Percentiles rank a stretch among this genome's conserved stretches.
phyloP scores from a whole-genome alignment of 2,888 invertebrate species.

The Drosophila macrospina region DNA sequence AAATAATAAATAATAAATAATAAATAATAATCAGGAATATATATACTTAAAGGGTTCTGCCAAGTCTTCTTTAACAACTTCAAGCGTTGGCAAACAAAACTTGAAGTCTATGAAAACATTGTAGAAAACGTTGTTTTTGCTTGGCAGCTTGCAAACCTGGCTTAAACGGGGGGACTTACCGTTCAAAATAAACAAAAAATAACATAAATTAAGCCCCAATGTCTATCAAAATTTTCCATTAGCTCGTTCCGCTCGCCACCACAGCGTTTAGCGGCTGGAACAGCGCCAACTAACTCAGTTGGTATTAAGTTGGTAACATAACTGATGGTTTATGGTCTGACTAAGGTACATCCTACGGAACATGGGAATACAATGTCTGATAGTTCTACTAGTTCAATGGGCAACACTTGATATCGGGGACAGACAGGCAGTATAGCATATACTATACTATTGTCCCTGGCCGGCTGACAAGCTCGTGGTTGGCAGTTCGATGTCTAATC shows the following conservation, averaged over 20 bases:
- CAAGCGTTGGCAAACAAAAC: no score
- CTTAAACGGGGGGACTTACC: no score
- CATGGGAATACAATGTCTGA: not conserved
- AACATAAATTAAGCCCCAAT: no score
- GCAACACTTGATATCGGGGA: slow-evolving; percentile 42
- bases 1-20: no score
- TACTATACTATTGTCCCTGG: slow-evolving; percentile 27
- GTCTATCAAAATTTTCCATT: slow-evolving; percentile 57
- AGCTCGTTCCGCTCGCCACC: slow-evolving; percentile 25
- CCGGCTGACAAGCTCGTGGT: slow-evolving; percentile 41
- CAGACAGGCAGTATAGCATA: no score
- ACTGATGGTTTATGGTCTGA: slow-evolving; percentile 15
- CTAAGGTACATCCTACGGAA: slow-evolving; percentile 10
- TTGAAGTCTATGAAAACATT: no score
- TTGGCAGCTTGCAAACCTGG: no score
- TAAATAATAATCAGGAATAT: no score
- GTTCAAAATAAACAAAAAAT: no score
- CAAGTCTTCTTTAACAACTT: no score
- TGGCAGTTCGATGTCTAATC: slow-evolving; percentile 45
- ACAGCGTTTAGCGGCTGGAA: not conserved
- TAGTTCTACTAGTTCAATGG: slow-evolving; percentile 13
- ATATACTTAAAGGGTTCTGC: no score
- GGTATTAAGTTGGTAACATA: slow-evolving; percentile 15
- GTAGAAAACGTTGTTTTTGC: no score
- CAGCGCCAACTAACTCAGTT: not conserved